These are phyloP conservation scores for Stichodactyla mertensii DNA, from an alignment of 64 coral and sea anemone species.

Conservation along the genomic window DNA sequence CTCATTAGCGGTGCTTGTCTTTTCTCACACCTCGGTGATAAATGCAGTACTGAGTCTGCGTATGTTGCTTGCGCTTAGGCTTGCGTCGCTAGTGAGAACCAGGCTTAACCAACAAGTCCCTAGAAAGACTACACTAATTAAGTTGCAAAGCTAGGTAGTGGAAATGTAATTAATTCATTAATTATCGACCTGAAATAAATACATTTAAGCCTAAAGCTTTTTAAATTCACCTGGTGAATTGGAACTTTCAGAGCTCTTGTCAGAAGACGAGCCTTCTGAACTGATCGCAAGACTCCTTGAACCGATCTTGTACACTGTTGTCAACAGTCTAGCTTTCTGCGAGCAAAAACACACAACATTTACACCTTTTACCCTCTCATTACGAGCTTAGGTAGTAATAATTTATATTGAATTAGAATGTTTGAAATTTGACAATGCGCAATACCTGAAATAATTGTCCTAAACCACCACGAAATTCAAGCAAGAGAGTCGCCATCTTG, in stretches of 20 bases:
- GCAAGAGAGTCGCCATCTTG: constrained; percentile 8
- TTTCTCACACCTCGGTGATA: no score
- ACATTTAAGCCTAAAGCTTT: no score
- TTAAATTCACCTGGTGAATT: not conserved
- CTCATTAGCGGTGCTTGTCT: no score
- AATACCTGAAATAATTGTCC: constrained; percentile 4
- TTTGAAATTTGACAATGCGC: not conserved
- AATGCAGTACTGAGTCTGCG: no score
- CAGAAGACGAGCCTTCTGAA: not conserved
- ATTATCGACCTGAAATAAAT: no score
- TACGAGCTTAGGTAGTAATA: not conserved
- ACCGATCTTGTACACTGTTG: not conserved
- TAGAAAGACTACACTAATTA: no score
- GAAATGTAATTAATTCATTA: no score
- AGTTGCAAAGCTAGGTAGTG: no score
- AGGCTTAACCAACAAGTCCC: no score
- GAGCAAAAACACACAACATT: not conserved
- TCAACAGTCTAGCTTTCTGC: not conserved
- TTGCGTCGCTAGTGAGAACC: no score
- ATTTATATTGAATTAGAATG: not conserved
- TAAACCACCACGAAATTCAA: constrained; percentile 3
- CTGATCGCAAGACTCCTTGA: not conserved
- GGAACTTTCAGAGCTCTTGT: not conserved
- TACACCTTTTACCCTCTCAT: not conserved
- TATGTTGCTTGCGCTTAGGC: no score